Evolutionary conservation across 2,888 invertebrate genomes (phyloP).

Genomic region (Leptinotarsa peninsularis): DNA sequence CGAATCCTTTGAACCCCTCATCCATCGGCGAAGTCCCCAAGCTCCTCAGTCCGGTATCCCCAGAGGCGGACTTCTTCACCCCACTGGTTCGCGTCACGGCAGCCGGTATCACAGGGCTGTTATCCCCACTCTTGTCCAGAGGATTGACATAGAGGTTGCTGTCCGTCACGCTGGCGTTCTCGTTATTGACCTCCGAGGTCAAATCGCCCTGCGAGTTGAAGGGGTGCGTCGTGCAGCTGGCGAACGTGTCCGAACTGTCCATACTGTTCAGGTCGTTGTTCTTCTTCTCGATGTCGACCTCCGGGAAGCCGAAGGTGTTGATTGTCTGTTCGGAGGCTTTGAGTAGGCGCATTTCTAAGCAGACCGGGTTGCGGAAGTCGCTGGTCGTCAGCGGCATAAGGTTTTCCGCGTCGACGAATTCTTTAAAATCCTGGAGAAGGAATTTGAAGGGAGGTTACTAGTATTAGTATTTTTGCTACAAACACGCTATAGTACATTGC

Average conservation of each 20-base stretch:
- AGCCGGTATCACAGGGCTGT: constrained; percentile 65
- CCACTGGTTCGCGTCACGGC: constrained; percentile 50
- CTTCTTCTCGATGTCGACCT: constrained; percentile 56
- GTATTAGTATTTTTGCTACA: background rate
- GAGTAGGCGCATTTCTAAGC: constrained; percentile 81
- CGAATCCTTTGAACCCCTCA: constrained; percentile 68
- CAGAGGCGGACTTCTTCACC: constrained; percentile 85
- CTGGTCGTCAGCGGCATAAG: constrained; percentile 88
- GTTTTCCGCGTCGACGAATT: constrained; percentile 91
- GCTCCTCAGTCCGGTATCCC: constrained; percentile 79
- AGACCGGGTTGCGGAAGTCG: constrained; percentile 85
- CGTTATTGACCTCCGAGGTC: constrained; percentile 64
- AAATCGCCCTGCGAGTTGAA: constrained; percentile 78
- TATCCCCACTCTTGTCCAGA: constrained; percentile 74
- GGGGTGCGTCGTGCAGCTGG: constrained; percentile 96
- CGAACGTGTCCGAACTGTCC: constrained; percentile 92
- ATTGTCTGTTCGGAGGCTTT: constrained; percentile 51
- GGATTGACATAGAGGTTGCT: constrained; percentile 92
- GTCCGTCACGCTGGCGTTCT: constrained; percentile 67
- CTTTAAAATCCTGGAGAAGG: constrained; percentile 82
- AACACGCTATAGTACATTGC: background rate
- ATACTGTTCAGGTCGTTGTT: constrained; percentile 70
- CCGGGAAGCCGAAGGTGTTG: constrained; percentile 44
- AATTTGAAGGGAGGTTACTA: background rate
- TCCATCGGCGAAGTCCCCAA: constrained; percentile 72